These are phyloP conservation scores for Etheostoma spectabile DNA, from an alignment of 2,113 vertebrate species.

Conservation along the genomic window DNA sequence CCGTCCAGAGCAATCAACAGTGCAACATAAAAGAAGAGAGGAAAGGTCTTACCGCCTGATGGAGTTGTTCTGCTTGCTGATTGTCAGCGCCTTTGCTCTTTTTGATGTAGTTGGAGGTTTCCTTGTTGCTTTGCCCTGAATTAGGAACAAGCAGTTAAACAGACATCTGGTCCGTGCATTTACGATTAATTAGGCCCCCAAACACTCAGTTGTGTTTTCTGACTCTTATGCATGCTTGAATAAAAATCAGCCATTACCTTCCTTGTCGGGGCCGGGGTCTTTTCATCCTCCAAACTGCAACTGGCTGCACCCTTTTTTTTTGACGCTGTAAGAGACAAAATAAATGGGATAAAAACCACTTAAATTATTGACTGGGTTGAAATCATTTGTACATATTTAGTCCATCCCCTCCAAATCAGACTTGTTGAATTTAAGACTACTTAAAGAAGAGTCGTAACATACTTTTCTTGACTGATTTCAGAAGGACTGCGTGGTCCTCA, in stretches of 20 bases:
- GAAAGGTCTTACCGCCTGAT: conserved; percentile 71
- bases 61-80: conserved; percentile 71
- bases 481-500: conserved; percentile 70
- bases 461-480: conserved; percentile 80
- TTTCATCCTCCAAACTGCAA: conserved; percentile 73
- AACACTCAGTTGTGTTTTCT: not conserved
- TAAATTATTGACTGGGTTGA: not conserved
- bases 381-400: not conserved
- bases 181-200: not conserved
- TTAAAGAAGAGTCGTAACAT: not conserved
- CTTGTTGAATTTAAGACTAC: not conserved
- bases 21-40: not conserved
- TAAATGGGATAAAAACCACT: not conserved
- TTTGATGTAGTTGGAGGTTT: conserved; percentile 81
- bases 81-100: conserved; percentile 69
- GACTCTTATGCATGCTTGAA: not conserved
- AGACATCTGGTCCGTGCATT: not conserved
- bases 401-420: not conserved
- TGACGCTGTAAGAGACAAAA: conserved; percentile 50
- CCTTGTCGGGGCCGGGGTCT: conserved; percentile 54
- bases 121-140: conserved; percentile 71
- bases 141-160: conserved; percentile 20
- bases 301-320: conserved; percentile 59
- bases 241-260: conserved; percentile 68
- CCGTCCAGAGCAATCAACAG: too few species aligned